Evolutionary conservation across 2,113 vertebrate species (phyloP), one percentile per base, ranked within the genome.

Genomic region (Paramisgurnus dabryanus): DNA sequence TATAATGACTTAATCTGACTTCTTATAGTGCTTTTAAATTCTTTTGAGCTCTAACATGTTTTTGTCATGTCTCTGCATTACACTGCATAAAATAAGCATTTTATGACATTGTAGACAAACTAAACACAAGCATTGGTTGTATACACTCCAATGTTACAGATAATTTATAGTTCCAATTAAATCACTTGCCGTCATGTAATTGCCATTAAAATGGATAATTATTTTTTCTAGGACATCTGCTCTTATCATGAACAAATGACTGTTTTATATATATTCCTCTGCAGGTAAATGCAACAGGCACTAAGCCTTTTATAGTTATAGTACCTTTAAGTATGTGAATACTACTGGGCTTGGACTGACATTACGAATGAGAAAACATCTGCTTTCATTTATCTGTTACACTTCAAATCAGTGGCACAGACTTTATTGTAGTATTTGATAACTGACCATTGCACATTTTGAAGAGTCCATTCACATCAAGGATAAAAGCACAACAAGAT

Each of bases 371-470:
- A 27, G 2, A 50, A 13, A 63, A 65, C 9, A 15, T 67, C 17
- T 57, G 53, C 41, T 68, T 55, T 57, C 6, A 27, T 4, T 67
- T 8, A 67, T 58, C 53, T 39, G 10, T 61, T 78, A 17, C 4
- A 60, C 40, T 45, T 66, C 18, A 76, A 50, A 13, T 43, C 64
- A 17, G 18, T 53, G 27, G 8, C 43, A 53, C 53, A 78, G 13
- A 72, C 12, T 75, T 78, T 68, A 57, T 68, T 78, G 22, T 18
- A 68, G 50, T 40, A 58, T 78, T 43, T 18, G 12, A 78, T 78
- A 78, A 40, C 64, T 78, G 64, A 47, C 47, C 15, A 75, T 75
- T 75, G 58, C 43, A 64, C 73, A 75, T 75, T 75, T 15, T 64
- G 43, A 34, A 64, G 43, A 18, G 73, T 64, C 13, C 17, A 58